These are phyloP conservation scores for Eubasilissa splendida DNA, from an alignment of 2,888 invertebrate species.

Conservation along the genomic window DNA sequence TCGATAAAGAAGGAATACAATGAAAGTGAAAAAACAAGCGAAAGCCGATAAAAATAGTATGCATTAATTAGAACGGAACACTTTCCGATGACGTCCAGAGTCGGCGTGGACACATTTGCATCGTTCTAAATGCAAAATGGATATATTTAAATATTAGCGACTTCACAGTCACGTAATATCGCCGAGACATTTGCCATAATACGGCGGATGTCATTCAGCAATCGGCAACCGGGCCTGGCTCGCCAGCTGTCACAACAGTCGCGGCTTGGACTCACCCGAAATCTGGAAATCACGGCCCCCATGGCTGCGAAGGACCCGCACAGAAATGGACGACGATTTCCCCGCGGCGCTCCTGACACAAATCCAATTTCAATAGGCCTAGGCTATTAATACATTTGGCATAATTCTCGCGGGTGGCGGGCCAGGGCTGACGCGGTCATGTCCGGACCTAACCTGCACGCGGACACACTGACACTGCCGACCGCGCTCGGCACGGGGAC, in stretches of 20 bases:
- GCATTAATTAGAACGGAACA: neutral
- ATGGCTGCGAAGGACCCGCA: constrained; percentile 62
- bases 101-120: too few relatives aligned
- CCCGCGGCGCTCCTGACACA: constrained; percentile 12
- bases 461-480: neutral
- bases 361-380: constrained; percentile 16
- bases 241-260: too few relatives aligned
- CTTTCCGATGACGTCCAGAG: too few relatives aligned
- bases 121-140: too few relatives aligned
- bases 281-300: constrained; percentile 79
- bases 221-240: too few relatives aligned
- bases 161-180: too few relatives aligned
- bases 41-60: neutral
- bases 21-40: constrained; percentile 43
- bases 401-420: constrained; percentile 61
- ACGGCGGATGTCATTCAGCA: too few relatives aligned
- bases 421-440: constrained; percentile 40
- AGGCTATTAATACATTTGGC: constrained; percentile 69
- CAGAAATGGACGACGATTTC: constrained; percentile 29
- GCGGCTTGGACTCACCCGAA: constrained; percentile 73
- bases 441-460: constrained; percentile 39
- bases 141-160: too few relatives aligned
- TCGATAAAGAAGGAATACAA: constrained; percentile 12
- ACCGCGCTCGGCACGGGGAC: too few relatives aligned
- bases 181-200: too few relatives aligned